Evolutionary conservation across 2,797 vertebrate species (phyloP), one percentile per base, ranked within the genome.

Genomic region (Cryptoprocta ferox): DNA sequence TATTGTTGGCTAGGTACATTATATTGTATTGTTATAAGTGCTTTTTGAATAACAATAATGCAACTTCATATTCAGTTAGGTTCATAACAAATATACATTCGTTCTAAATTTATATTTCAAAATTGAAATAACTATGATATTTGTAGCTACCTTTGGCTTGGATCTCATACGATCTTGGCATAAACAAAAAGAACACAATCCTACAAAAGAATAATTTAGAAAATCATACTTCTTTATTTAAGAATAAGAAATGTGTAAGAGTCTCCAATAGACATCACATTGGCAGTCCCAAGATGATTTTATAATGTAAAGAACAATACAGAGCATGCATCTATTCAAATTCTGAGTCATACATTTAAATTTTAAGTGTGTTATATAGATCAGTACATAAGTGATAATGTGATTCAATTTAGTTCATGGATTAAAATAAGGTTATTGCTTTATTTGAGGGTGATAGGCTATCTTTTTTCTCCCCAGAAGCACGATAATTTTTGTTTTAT

Each of bases 171-270:
- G 12, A 24, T 91, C 35, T 86, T 95, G 12, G 11, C 50, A 30
- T 76, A 78, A 75, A 79, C 19, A 73, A 78, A 71, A 90, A 84
- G n/a, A 93, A 81, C 4, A 85, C 12, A 76, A 3, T 35, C 6
- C 19, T 92, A 53, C 16, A 93, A 83, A 95, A 95, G 28, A 79
- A 92, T 35, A 80, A 16, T 59, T 96, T 88, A 53, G 45, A 94
- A 94, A 90, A 84, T 50, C 79, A 28, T 53, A 68, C 30, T 45
- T 76, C 53, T 45, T 45, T 53, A 71, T 79, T 96, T 91, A 88
- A 94, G 19, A 86, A 85, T 19, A 79, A 87, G 24, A 86, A 91
- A 78, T 86, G 35, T 76, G 19, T 53, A 35, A 19, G 11, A 73
- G 9, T 93, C 37, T 93, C 35, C 30, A 79, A n/a, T 26, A 70